These are phyloP conservation scores for Asbolus verrucosus DNA, from an alignment of 1,140 invertebrate genomes.

Conservation along the genomic window DNA sequence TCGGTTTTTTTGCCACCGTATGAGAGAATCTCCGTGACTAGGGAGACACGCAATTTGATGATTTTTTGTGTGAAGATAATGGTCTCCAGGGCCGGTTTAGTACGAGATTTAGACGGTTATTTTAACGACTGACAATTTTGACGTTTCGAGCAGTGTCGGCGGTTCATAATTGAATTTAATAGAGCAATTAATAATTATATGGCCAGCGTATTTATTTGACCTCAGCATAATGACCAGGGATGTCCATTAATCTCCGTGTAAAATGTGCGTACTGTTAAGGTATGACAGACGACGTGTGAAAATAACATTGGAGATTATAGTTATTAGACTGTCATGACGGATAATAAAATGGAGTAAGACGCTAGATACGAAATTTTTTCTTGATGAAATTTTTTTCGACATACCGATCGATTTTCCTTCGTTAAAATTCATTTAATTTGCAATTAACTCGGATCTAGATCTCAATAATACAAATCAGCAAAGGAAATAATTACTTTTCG, in stretches of 20 bases:
- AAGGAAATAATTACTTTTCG: conserved; percentile 53
- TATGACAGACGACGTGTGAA: conserved; percentile 41
- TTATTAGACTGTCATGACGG: conserved; percentile 37
- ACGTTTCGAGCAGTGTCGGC: conserved; percentile 8
- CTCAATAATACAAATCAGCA: conserved; percentile 29
- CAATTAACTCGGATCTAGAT: conserved; percentile 27
- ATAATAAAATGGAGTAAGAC: conserved; percentile 5
- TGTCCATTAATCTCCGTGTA: conserved; percentile 32
- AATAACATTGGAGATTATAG: conserved; percentile 41
- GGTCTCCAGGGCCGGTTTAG: too few species aligned
- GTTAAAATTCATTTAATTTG: conserved; percentile 31
- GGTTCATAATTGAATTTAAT: conserved; percentile 43
- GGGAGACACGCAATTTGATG: too few species aligned
- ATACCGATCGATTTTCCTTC: not conserved
- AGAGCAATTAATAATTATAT: conserved; percentile 45
- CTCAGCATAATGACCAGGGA: conserved; percentile 26
- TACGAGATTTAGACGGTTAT: too few species aligned
- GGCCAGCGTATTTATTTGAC: conserved; percentile 24
- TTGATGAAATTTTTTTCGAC: conserved; percentile 3
- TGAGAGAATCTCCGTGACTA: too few species aligned
- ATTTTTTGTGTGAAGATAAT: too few species aligned
- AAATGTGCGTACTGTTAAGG: conserved; percentile 28
- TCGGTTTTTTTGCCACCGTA: too few species aligned
- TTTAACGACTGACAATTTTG: conserved; percentile 13
- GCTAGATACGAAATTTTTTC: not conserved